Conservation (phyloP, 1,140 invertebrate genomes). For the Aphaenogaster floridana region DNA sequence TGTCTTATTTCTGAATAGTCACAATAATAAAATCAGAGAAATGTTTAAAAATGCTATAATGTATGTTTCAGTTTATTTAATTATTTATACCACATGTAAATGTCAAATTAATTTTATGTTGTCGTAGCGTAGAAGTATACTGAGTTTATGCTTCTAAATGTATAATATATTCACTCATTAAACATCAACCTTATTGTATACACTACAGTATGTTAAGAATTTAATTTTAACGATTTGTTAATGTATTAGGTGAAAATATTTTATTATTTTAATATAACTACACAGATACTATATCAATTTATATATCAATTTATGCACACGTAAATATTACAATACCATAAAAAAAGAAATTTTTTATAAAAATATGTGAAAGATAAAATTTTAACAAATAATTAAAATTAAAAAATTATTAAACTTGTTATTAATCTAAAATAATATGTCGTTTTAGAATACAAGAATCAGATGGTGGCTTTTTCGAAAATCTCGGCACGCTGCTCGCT, state of each 20-base stretch:
- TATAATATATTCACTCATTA: neutral
- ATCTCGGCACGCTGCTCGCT: conserved; percentile 91
- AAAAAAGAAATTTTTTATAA: neutral
- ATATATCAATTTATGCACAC: neutral
- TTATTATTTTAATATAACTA: neutral
- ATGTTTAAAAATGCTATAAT: neutral
- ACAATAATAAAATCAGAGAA: conserved; percentile 1
- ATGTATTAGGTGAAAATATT: neutral
- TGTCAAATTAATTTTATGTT: neutral
- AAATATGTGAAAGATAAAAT: conserved; percentile 2
- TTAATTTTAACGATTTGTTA: neutral
- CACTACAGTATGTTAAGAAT: neutral
- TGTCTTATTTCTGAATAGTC: neutral
- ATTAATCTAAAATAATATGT: conserved; percentile 62
- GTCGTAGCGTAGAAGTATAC: neutral
- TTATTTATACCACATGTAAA: neutral
- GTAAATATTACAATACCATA: neutral
- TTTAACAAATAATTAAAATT: neutral
- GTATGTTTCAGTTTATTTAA: neutral
- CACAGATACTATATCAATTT: neutral
- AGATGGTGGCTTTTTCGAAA: conserved; percentile 93
- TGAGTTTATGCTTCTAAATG: neutral
- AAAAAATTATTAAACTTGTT: neutral
- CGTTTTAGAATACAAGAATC: conserved; percentile 91
- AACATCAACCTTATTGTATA: neutral